Evolutionary conservation across 2,888 invertebrate genomes (phyloP), one percentile per base, ranked within the genome.

Genomic region (Sesia bembeciformis): DNA sequence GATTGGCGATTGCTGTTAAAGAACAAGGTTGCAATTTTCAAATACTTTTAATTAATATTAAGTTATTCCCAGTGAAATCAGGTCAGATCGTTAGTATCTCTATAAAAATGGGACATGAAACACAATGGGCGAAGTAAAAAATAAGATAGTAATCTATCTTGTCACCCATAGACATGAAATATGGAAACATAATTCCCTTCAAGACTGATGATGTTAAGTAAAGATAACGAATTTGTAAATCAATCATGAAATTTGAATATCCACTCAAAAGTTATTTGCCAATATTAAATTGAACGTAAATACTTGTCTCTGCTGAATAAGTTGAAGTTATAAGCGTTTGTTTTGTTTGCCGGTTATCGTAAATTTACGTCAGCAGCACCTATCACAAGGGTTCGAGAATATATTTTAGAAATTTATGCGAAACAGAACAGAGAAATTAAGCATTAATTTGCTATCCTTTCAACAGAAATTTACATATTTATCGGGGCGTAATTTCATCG

Each of bases 391-490:
- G 72, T 67, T 72, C 59, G 61, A 63, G 71, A 77, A 82, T 81
- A 77, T 71, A 80, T 81, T 83, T 77, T 68, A 61, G 52, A 66
- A 82, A 81, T 80, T 81, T 82, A 83, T 81, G 78, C 79, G 71
- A 73, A 79, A 81, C 74, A 75, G 75, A 81, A 80, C 74, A 74
- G 70, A 74, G 72, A 78, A 79, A 82, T 82, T 82, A 79, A 76
- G 76, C 78, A 78, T 81, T 79, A 83, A 83, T 81, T 82, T 79
- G 72, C 69, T 74, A 73, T 78, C 76, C 76, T 75, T 74, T 71
- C 66, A 69, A 68, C 59, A 60, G 62, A 71, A 77, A 84, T 85
- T 84, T 78, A 69, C 82, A 85, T 85, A 84, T 78, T 83, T 78
- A 82, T 83, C 72, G 76, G 70, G 65, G 76, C 75, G 73, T 72